Evolutionary conservation across 2,113 vertebrate genomes (phyloP).

Genomic region (Clupea harengus): DNA sequence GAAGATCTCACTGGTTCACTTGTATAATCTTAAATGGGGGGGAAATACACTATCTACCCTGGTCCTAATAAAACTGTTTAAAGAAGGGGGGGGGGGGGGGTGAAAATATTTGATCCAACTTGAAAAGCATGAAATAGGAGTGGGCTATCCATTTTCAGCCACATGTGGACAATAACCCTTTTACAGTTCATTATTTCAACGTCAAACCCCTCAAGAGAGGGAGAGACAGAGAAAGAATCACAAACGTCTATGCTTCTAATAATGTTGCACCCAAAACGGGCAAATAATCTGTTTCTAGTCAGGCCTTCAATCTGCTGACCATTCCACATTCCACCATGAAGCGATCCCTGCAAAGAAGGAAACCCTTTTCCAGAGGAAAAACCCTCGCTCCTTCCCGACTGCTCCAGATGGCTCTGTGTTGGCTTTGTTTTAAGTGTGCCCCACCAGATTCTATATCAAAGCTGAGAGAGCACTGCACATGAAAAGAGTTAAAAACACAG

Average conservation of each 20-base stretch:
- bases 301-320: slow-evolving; percentile 35
- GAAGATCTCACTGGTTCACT: neutral
- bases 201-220: neutral
- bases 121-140: slow-evolving; percentile 9
- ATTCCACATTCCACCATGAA: slow-evolving; percentile 39
- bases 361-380: slow-evolving; percentile 27
- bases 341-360: slow-evolving; percentile 21
- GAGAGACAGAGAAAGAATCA: neutral
- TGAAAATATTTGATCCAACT: neutral
- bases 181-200: neutral
- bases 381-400: neutral
- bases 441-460: slow-evolving; percentile 49
- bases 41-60: slow-evolving; percentile 7
- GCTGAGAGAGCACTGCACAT: slow-evolving; percentile 39
- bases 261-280: slow-evolving; percentile 8
- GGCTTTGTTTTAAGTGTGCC: slow-evolving; percentile 41
- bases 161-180: slow-evolving; percentile 14
- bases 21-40: neutral
- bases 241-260: neutral
- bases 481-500: slow-evolving; percentile 47
- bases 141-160: neutral
- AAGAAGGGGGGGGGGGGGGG: neutral
- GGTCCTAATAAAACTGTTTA: slow-evolving; percentile 18
- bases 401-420: slow-evolving; percentile 41
- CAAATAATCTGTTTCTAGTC: slow-evolving; percentile 3